phyloP scores from a whole-genome alignment of 2,797 vertebrate species.

The Ctenochaetus hawaiiensis region DNA sequence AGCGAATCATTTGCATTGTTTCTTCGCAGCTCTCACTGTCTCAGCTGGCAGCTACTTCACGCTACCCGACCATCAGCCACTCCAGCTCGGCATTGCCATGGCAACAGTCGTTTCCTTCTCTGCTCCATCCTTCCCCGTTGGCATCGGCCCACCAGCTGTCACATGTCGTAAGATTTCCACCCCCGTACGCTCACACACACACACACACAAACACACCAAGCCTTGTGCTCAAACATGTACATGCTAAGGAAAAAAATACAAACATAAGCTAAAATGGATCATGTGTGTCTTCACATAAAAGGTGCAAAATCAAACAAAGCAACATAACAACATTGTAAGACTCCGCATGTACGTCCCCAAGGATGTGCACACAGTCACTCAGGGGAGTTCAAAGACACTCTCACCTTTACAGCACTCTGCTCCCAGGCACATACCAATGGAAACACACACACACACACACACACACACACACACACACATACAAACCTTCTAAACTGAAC shows the following conservation, averaged over 20 bases:
- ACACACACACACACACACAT: not conserved
- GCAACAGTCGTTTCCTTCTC: constrained; percentile 76
- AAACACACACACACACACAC: constrained; percentile 1
- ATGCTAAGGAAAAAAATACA: constrained; percentile 31
- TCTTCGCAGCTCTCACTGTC: constrained; percentile 91
- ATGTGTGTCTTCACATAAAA: constrained; percentile 38
- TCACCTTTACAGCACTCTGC: constrained; percentile 33
- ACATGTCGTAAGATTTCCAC: constrained; percentile 86
- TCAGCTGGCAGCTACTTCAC: constrained; percentile 88
- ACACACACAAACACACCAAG: constrained; percentile 11
- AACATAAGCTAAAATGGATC: constrained; percentile 17
- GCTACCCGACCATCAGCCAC: constrained; percentile 78
- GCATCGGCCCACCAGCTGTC: constrained; percentile 83
- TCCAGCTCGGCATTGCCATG: constrained; percentile 70
- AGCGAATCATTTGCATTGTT: constrained; percentile 75
- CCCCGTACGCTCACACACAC: constrained; percentile 63
- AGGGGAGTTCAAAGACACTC: constrained; percentile 42
- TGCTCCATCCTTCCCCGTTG: constrained; percentile 80
- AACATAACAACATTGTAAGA: constrained; percentile 24
- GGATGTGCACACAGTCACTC: constrained; percentile 21
- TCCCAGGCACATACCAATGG: constrained; percentile 7
- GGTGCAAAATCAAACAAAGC: constrained; percentile 30
- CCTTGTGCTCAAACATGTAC: constrained; percentile 16
- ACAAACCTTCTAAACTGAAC: constrained; percentile 30
- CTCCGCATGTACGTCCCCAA: constrained; percentile 4